A percentile compares a stretch with the other conserved stretches of the same genome.
Conservation (phyloP, 2,113 vertebrate species). For the Daboia siamensis region DNA sequence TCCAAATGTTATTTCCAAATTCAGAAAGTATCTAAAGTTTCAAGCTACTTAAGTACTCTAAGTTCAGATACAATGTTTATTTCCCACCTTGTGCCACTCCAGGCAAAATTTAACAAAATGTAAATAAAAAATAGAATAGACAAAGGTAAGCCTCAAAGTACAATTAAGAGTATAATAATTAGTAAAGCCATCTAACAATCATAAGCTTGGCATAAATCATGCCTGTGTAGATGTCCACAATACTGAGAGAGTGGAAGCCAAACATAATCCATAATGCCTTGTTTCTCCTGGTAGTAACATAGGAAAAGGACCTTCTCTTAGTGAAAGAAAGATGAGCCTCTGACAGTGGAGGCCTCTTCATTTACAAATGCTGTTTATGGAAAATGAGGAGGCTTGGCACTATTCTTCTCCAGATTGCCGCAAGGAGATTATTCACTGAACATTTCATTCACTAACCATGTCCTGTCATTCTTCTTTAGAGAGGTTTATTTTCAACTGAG, state of each 20-base stretch:
- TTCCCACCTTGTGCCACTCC: not conserved
- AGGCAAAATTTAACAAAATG: not conserved
- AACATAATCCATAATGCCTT: not conserved
- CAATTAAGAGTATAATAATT: not conserved
- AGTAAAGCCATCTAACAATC: not conserved
- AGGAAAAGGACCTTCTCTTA: not conserved
- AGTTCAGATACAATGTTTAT: not conserved
- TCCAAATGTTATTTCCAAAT: not conserved
- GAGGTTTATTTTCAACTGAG: not conserved
- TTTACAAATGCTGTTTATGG: not conserved
- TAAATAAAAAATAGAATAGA: not conserved
- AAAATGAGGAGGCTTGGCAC: not conserved
- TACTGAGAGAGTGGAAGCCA: not conserved
- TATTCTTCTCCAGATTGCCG: not conserved
- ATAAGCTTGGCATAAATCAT: not conserved
- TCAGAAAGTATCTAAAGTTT: not conserved
- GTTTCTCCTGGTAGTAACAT: not conserved
- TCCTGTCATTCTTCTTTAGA: not conserved
- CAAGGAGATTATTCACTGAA: not conserved
- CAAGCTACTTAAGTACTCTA: not conserved
- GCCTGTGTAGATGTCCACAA: not conserved
- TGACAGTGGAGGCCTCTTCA: not conserved
- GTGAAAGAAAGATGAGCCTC: not conserved
- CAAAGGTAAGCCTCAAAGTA: not conserved
- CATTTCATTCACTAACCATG: not conserved